Evolutionary conservation across 2,797 vertebrate genomes (phyloP), one percentile per base, ranked within the genome.

Genomic region (Rallus crepitans): DNA sequence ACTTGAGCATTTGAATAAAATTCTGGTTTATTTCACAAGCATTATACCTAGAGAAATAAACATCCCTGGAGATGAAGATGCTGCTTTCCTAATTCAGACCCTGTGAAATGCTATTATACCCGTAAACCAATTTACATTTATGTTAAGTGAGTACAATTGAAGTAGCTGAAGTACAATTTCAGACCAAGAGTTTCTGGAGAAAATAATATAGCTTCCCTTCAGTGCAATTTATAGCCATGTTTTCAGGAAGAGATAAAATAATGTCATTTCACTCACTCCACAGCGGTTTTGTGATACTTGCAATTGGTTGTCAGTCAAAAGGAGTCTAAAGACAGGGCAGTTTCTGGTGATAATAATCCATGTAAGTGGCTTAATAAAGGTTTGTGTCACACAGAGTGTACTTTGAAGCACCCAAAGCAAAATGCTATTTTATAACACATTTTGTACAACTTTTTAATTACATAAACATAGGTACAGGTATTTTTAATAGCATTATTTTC

Each of bases 271-370:
- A 28, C 14, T 83, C 33, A 37, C 76, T 95, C 45, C 79, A 66
- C 40, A 56, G 56, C 19, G 94, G 66, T 87, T 93, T 82, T 91
- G 53, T 83, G 92, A 91, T 95, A 82, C 31, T 81, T 97, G 60
- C 68, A 92, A 87, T 90, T 93, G 82, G 30, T 61, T 94, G 87
- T 90, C 72, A 87, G 66, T 88, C 91, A 97, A 87, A 88, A 53
- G 76, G 5, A 94, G 61, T 30, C 57, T 85, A 94, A 91, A 90
- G 33, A 89, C 37, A 70, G 52, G 55, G 40, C 60, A 85, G 63
- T 68, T 83, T 90, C 64, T 79, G n/a, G 37, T 47, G 65, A 90
- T 87, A 79, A 84, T 70, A 71, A 87, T 69, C 65, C 89, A 68
- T 69, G 33, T 92, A 82, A 97, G 64, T 87, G 85, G 27, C 14